Evolutionary conservation across 92 coral and sea anemone genomes (phyloP).

Genomic region (Paramuricea clavata): DNA sequence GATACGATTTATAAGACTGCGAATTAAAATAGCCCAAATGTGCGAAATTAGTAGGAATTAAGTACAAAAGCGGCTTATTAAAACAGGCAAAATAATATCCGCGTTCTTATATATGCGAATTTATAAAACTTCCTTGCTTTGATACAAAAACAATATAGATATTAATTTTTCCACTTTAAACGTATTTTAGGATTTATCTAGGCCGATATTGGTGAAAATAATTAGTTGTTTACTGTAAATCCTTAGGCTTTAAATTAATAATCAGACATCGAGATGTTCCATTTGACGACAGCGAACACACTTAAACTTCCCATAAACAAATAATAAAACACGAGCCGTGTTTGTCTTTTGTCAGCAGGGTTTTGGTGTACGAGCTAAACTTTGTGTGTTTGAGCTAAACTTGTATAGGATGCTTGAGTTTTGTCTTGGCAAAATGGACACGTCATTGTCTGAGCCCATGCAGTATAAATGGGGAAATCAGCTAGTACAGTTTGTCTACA

Average conservation of each 20-base stretch:
- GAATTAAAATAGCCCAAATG: not conserved
- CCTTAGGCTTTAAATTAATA: not conserved
- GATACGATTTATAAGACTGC: not conserved
- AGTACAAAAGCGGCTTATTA: not conserved
- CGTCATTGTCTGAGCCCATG: not conserved
- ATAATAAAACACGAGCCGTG: not conserved
- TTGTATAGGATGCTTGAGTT: not conserved
- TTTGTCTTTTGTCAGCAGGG: not conserved
- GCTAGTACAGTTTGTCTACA: no score
- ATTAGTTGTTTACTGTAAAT: not conserved
- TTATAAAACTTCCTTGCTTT: no score
- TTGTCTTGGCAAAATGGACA: no score
- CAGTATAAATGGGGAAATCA: not conserved
- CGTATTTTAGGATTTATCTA: no score
- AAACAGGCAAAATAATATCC: not conserved
- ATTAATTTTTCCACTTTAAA: no score
- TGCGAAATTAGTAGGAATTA: constrained; percentile 13
- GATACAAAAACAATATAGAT: not conserved
- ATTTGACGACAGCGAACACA: not conserved
- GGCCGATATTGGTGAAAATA: no score
- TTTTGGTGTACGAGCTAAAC: not conserved
- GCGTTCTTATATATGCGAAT: not conserved
- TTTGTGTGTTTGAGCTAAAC: not conserved
- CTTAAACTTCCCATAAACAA: not conserved
- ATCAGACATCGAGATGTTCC: not conserved